Evolutionary conservation across 2,888 invertebrate species (phyloP), one percentile per base, ranked within the genome.

Genomic region (Pollenia labialis): DNA sequence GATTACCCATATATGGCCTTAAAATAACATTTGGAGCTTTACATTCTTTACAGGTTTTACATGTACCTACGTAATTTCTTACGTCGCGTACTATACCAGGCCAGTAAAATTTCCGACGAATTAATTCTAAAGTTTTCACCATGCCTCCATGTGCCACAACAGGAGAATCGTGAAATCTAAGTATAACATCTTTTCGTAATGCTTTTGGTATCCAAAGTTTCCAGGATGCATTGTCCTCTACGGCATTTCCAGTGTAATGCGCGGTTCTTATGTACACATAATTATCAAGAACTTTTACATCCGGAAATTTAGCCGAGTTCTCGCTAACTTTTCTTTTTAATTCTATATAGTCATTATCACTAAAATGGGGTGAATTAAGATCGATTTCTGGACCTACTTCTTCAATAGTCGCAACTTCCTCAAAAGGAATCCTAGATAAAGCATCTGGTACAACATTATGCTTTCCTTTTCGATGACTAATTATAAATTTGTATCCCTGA

Each of bases 1-100:
- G 74, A 11, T 48, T 50, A 1, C 85, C 88, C 79, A 89, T 88
- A 12, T 79, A 81, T 23, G 88, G 88, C 10, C 44, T 68, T 18
- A 76, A 23, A 2, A 54, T 54, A 2, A 42, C 52, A 16, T 81
- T 87, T 4, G 84, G 84, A 0, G 87, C 62, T 23, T 87, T 87
- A 0, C 72, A 68, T 11, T 46, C 14, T n/a, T 84, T 81, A n/a
- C 60, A 58, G 6, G 8, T 44, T 8, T 23, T 14, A 46, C 66
- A 66, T 2, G 12, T 1, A 12, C 46, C 10, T 9, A 77, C 32
- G 48, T 68, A 83, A 7, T 75, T 56, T 0, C 75, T 64, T 18
- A 80, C 83, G 11, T 86, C 60, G 2, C 14, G 40, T 18, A 56
- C 62, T 42, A 86, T 48, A 9, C 84, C 74, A 11, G 81, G 81